These are phyloP conservation scores for Drosophila birchii DNA, from an alignment of 2,888 invertebrate genomes.

Conservation along the genomic window DNA sequence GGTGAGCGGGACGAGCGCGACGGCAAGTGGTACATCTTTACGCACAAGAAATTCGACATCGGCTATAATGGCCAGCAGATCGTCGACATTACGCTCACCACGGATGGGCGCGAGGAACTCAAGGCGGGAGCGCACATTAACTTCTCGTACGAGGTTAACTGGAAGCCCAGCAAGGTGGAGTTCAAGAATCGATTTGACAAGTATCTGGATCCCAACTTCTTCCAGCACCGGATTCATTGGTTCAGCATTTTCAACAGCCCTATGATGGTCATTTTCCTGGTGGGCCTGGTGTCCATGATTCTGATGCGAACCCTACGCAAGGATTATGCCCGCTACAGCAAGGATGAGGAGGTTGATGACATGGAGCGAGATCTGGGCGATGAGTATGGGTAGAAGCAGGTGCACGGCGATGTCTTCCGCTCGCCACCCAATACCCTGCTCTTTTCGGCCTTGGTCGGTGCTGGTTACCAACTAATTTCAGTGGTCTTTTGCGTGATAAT, in stretches of 20 bases:
- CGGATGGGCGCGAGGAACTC: conserved; percentile 94
- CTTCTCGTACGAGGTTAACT: conserved; percentile 98
- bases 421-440: conserved; percentile 95
- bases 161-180: conserved; percentile 93
- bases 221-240: conserved; percentile 99
- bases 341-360: conserved; percentile 99
- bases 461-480: conserved; percentile 96
- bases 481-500: conserved; percentile 97
- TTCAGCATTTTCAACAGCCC: conserved; percentile 99
- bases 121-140: conserved; percentile 91
- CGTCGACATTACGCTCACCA: conserved; percentile 98
- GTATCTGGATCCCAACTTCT: conserved; percentile 99
- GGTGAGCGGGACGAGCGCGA: conserved; percentile 96
- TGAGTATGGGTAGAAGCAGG: conserved; percentile 99
- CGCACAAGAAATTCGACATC: conserved; percentile 99
- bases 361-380: conserved; percentile 99
- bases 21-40: conserved; percentile 94
- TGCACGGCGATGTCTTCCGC: conserved; percentile 99
- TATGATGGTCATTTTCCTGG: conserved; percentile 99
- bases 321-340: conserved; percentile 99
- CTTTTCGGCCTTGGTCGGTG: conserved; percentile 97
- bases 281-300: conserved; percentile 99
- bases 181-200: conserved; percentile 99
- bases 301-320: conserved; percentile 98
- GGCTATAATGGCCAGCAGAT: conserved; percentile 98